Evolutionary conservation across 2,888 invertebrate genomes (phyloP), one percentile per base, ranked within the genome.

Genomic region (Drosophila anceps): DNA sequence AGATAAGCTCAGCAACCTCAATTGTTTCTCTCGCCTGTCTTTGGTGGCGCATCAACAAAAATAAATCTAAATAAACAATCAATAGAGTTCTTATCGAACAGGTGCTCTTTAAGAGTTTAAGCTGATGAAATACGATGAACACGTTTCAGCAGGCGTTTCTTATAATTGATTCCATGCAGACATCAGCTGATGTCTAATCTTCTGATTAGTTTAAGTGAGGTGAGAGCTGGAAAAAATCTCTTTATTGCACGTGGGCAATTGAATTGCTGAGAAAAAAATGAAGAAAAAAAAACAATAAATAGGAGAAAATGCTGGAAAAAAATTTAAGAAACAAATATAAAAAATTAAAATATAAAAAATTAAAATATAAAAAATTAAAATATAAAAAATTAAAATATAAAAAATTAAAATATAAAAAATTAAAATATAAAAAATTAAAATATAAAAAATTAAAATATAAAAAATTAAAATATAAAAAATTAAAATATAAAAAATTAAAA

Each of bases 101-200:
- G 37, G 27, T 37, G n/a, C 53, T 31, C 12, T 41, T 12, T 6
- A 50, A 31, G 31, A 18, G 31, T 18, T 31, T 12, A 29, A 44
- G 62, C 71, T 84, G 76, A 82, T 62, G 78, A 76, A 84, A 84
- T 69, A 20, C 8, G 5, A 27, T 27, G 50, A 54, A 51, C 37
- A 24, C 12, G 37, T 73, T 69, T 63, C 68, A 41, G 1, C 44
- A 43, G 39, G 20, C 61, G 27, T 62, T 62, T 29, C 20, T 6
- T 20, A 18, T 15, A 55, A 15, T 46, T 39, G 33, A 41, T 70
- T 37, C 6, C 29, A 29, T 44, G 29, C 31, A 48, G 37, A 68
- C 37, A 66, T 72, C 75, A 51, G 63, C 33, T 61, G 76, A 81
- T 72, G 55, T 48, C 31, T 43, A 24, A n/a, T 13, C 13, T n/a